These are phyloP conservation scores for Agonopterix heracliana DNA, from an alignment of 2,888 invertebrate species.

Conservation along the genomic window DNA sequence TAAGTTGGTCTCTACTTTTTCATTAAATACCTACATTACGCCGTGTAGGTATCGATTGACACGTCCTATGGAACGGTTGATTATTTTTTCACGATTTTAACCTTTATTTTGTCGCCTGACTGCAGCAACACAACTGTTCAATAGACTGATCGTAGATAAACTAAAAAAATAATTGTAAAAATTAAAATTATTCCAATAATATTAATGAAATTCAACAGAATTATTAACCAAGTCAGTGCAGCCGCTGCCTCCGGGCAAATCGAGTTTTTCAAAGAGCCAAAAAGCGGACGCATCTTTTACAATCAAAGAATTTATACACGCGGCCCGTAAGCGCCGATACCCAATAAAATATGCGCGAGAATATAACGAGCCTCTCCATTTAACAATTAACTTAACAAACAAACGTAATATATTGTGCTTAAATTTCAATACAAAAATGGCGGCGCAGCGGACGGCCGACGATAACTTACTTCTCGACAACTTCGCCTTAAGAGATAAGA, in stretches of 20 bases:
- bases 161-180: no score
- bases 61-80: no score
- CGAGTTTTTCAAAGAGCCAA: constrained; percentile 32
- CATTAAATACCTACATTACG: no score
- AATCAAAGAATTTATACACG: constrained; percentile 62
- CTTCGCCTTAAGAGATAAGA: constrained; percentile 32
- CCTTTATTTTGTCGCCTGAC: no score
- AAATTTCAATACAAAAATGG: constrained; percentile 70
- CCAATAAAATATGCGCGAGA: constrained; percentile 62
- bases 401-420: constrained; percentile 74
- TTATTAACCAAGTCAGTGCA: constrained; percentile 29
- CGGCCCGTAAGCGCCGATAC: constrained; percentile 40
- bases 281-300: constrained; percentile 64
- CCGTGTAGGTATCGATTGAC: no score
- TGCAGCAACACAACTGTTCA: no score
- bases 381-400: constrained; percentile 77
- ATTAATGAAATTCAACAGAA: constrained; percentile 39
- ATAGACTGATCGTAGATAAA: no score
- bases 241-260: constrained; percentile 25
- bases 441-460: constrained; percentile 37
- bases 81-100: no score
- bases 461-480: constrained; percentile 39
- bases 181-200: background rate
- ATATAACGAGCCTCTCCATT: constrained; percentile 69
- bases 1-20: no score